Evolutionary conservation across 2,888 invertebrate species (phyloP).

Genomic region (Deilephila porcellus): DNA sequence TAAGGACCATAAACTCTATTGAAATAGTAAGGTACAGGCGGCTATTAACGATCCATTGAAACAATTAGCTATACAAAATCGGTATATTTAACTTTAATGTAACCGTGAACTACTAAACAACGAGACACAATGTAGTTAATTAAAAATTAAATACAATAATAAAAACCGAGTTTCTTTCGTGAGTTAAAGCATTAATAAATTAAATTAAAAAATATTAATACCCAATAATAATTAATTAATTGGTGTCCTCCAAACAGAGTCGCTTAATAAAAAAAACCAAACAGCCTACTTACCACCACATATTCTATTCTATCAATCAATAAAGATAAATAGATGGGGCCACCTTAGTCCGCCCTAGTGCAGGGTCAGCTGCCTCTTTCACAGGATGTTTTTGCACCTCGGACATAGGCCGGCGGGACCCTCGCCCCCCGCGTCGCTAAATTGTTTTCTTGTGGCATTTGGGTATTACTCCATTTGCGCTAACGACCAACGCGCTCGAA

Average conservation of each 20-base stretch:
- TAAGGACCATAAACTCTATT: slow-evolving; percentile 1
- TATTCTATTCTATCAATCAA: background rate
- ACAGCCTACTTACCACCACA: background rate
- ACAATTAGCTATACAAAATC: background rate
- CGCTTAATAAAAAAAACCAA: no score
- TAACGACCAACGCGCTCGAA: slow-evolving; percentile 51
- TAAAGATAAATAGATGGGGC: slow-evolving; percentile 29
- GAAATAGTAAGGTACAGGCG: background rate
- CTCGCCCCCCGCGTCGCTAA: slow-evolving; percentile 60
- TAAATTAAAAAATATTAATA: no score
- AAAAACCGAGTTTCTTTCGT: no score
- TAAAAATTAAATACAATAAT: no score
- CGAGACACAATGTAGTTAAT: background rate
- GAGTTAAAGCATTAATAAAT: no score
- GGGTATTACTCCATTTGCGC: slow-evolving; percentile 55
- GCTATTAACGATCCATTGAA: slow-evolving; percentile 3
- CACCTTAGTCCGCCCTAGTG: slow-evolving; percentile 56
- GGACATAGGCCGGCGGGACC: slow-evolving; percentile 45
- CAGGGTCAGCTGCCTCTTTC: slow-evolving; percentile 78
- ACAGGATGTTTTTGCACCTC: slow-evolving; percentile 75
- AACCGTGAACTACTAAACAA: background rate
- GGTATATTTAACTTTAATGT: background rate
- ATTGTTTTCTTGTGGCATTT: slow-evolving; percentile 75
- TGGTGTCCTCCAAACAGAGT: no score
- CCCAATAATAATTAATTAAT: no score